A percentile compares a stretch with the other conserved stretches of the same genome.
Evolutionary conservation across 2,888 invertebrate genomes (phyloP).

Genomic region (Pantelozetes paolii): DNA sequence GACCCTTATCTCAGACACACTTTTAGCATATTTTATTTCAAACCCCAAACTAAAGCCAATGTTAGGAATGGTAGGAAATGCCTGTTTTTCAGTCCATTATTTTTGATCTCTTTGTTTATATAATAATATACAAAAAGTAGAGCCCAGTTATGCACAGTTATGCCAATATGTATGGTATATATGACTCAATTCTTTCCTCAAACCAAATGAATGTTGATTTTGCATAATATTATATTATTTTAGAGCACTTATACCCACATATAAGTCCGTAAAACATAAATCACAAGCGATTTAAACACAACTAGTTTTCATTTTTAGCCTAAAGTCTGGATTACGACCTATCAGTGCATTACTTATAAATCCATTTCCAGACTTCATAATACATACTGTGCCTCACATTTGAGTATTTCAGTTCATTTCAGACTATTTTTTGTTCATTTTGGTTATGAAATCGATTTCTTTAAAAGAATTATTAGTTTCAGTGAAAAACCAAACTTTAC

Average conservation of each 20-base stretch:
- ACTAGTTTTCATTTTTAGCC: conserved; percentile 30
- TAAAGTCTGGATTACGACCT: conserved; percentile 8
- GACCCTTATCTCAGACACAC: not conserved
- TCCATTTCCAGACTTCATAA: conserved; percentile 5
- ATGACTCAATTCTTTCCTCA: not conserved
- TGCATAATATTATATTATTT: conserved; percentile 21
- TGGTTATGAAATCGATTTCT: not conserved
- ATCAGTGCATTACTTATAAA: conserved; percentile 33
- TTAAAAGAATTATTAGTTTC: not conserved
- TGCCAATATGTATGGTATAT: not conserved
- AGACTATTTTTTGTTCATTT: not conserved
- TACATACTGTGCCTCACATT: not conserved
- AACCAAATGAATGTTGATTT: conserved; percentile 23
- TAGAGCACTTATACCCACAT: not conserved
- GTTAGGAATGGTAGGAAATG: not conserved
- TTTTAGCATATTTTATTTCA: too few relatives aligned
- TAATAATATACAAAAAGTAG: not conserved
- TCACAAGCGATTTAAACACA: not conserved
- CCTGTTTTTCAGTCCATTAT: not conserved
- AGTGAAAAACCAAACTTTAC: conserved; percentile 13
- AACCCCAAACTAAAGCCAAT: not conserved
- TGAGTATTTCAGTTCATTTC: not conserved
- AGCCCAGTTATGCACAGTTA: not conserved
- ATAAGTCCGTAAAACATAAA: conserved; percentile 11
- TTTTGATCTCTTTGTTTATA: conserved; percentile 22